phyloP scores from a whole-genome alignment of 2,797 vertebrate species.

The Argya squamiceps region DNA sequence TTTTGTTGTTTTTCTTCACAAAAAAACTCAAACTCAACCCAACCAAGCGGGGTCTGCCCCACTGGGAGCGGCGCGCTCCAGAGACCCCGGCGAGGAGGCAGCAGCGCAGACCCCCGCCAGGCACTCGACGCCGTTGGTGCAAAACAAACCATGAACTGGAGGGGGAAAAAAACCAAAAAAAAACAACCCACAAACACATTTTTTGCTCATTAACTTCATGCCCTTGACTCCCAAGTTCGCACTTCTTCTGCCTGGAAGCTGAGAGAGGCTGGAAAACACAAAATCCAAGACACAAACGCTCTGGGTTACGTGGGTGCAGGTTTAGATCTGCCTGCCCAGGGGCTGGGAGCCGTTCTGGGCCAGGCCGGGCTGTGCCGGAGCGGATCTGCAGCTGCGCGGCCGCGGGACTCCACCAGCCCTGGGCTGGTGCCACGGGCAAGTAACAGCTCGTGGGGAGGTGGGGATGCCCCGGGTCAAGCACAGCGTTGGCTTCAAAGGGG shows the following conservation, averaged over 20 bases:
- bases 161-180: not conserved
- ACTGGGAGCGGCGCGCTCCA: not conserved
- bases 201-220: not conserved
- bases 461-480: not conserved
- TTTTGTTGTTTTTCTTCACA: not conserved
- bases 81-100: not conserved
- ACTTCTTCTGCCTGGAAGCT: not conserved
- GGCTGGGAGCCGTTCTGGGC: not conserved
- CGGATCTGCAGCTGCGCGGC: not conserved
- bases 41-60: not conserved
- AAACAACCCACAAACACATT: not conserved
- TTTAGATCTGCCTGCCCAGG: not conserved
- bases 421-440: not conserved
- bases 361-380: not conserved
- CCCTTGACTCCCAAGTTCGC: not conserved
- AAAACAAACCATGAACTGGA: not conserved
- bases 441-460: not conserved
- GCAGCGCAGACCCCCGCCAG: not conserved
- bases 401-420: rapidly evolving
- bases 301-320: not conserved
- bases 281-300: not conserved
- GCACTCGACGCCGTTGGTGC: not conserved
- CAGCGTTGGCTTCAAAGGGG: not conserved
- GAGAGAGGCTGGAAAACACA: not conserved
- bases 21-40: not conserved